Conservation (phyloP, 2,888 invertebrate species). For the Caenorhabditis zanzibari region DNA sequence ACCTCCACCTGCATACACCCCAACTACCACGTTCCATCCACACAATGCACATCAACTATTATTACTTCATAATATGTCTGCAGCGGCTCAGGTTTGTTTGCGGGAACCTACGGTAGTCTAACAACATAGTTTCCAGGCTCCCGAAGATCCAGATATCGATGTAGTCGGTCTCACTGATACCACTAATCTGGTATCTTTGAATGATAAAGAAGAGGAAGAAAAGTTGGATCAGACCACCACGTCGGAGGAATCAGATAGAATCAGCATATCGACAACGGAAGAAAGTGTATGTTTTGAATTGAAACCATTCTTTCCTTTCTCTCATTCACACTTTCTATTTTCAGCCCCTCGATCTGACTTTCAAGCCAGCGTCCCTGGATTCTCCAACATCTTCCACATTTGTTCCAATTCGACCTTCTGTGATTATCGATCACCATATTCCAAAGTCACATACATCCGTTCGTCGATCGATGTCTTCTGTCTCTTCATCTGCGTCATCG, state of each 20-base stretch:
- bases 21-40: constrained; percentile 43
- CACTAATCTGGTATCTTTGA: constrained; percentile 59
- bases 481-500: constrained; percentile 47
- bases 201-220: constrained; percentile 58
- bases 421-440: constrained; percentile 60
- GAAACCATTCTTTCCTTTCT: no score
- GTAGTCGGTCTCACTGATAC: constrained; percentile 68
- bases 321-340: no score
- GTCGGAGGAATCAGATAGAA: constrained; percentile 46
- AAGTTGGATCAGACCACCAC: constrained; percentile 44
- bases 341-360: constrained; percentile 65
- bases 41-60: constrained; percentile 58
- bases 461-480: constrained; percentile 65
- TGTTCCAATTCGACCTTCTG: constrained; percentile 49
- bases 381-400: constrained; percentile 48
- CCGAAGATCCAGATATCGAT: constrained; percentile 68
- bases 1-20: constrained; percentile 55
- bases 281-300: constrained; percentile 31
- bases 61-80: constrained; percentile 61
- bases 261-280: constrained; percentile 49
- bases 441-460: constrained; percentile 56
- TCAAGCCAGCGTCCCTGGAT: constrained; percentile 43
- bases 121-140: constrained; percentile 7
- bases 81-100: constrained; percentile 14
- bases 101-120: background rate